These are phyloP conservation scores for Cardiocondyla obscurior DNA, from an alignment of 1,140 invertebrate species.

Conservation along the genomic window DNA sequence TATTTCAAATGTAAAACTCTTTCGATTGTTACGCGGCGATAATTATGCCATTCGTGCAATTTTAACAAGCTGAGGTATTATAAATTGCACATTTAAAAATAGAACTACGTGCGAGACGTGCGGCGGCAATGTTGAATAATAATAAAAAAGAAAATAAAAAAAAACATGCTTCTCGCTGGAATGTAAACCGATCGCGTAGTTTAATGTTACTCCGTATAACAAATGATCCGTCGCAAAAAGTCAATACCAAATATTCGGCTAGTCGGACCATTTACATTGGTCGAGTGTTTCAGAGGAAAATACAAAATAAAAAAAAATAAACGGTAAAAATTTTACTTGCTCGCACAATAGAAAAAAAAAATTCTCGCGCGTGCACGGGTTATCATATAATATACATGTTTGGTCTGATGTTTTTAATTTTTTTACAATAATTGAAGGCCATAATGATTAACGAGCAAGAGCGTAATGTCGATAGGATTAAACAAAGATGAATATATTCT, in stretches of 20 bases:
- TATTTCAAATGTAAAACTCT: not conserved
- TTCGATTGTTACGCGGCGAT: not conserved
- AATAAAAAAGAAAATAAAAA: too few relatives aligned
- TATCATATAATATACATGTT: not conserved
- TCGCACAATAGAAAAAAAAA: not conserved
- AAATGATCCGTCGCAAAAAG: slow-evolving; percentile 14
- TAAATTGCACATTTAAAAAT: not conserved
- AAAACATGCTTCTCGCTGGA: not conserved
- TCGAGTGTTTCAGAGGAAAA: not conserved
- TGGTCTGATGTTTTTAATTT: not conserved
- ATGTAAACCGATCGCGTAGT: slow-evolving; percentile 1
- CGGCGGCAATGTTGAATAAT: not conserved
- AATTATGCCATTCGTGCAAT: not conserved
- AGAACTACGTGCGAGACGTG: not conserved
- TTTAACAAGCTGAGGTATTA: not conserved
- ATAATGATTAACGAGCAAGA: not conserved
- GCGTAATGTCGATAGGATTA: not conserved
- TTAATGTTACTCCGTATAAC: not conserved
- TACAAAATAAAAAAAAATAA: not conserved
- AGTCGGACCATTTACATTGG: not conserved
- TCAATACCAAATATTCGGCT: slow-evolving; percentile 21
- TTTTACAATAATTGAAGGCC: not conserved
- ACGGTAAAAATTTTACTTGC: not conserved
- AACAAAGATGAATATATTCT: slow-evolving; percentile 28
- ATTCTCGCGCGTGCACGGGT: not conserved